A percentile compares a stretch with the other conserved stretches of the same genome.
phyloP scores from a whole-genome alignment of 1,140 invertebrate genomes.

The Himalopsyche phryganea region DNA sequence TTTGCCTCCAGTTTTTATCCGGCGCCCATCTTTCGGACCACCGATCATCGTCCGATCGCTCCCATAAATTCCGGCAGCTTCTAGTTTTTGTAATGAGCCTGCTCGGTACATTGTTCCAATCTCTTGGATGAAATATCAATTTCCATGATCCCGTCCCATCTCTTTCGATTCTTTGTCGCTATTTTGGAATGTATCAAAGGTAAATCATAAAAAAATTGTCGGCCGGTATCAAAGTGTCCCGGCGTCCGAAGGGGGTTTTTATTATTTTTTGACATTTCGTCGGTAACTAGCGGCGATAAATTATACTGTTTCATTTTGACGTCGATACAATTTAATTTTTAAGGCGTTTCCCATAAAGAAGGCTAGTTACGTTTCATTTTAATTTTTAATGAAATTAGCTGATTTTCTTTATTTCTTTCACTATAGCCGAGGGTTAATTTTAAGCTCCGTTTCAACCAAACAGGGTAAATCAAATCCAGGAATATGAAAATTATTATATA shows the following conservation, averaged over 20 bases:
- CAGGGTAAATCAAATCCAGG: conserved; percentile 1
- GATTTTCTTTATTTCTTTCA: no score
- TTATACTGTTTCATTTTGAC: conserved; percentile 10
- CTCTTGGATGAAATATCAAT: conserved; percentile 31
- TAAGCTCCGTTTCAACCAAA: not conserved
- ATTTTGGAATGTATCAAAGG: conserved; percentile 27
- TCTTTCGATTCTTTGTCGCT: conserved; percentile 24
- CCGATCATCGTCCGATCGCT: conserved; percentile 26
- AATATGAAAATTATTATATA: conserved; percentile 9
- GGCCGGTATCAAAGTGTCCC: conserved; percentile 18
- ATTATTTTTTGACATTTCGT: conserved; percentile 31
- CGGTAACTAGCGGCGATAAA: conserved; percentile 25
- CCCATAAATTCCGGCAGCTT: conserved; percentile 29
- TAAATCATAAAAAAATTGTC: conserved; percentile 35
- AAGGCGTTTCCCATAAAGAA: no score
- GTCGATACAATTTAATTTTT: conserved; percentile 2
- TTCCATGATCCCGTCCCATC: conserved; percentile 22
- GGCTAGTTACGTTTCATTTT: no score
- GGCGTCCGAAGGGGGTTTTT: conserved; percentile 20
- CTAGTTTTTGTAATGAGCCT: conserved; percentile 27
- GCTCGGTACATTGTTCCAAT: not conserved
- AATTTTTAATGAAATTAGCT: no score
- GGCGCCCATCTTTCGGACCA: conserved; percentile 27
- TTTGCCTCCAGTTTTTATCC: conserved; percentile 22
- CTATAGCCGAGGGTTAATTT: not conserved